phyloP scores from a whole-genome alignment of 2,113 vertebrate genomes.

The Isichthys henryi region DNA sequence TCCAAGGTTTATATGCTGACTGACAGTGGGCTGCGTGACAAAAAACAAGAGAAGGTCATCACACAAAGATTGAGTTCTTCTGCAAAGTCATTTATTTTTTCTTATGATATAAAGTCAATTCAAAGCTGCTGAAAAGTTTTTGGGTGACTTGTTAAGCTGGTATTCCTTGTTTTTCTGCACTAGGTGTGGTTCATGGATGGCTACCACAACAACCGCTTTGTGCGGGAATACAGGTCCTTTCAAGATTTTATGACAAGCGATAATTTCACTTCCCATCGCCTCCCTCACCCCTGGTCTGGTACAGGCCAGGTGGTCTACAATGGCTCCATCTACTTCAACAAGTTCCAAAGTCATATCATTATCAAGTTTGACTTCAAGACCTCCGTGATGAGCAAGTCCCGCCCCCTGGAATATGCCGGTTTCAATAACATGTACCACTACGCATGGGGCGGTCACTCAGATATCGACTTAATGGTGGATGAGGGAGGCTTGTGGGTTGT shows the following conservation, averaged over 20 bases:
- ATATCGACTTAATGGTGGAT: conserved; percentile 97
- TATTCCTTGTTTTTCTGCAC: conserved; percentile 13
- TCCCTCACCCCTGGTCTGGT: conserved; percentile 95
- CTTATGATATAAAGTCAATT: neutral
- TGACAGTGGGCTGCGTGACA: neutral
- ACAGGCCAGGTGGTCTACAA: conserved; percentile 98
- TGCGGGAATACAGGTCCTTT: conserved; percentile 92
- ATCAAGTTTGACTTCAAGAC: conserved; percentile 93
- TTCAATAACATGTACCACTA: conserved; percentile 97
- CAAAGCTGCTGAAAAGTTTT: neutral
- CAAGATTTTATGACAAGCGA: conserved; percentile 88
- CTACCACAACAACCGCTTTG: conserved; percentile 98
- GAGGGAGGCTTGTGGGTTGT: conserved; percentile 94
- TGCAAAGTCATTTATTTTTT: neutral
- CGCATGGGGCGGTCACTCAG: conserved; percentile 93
- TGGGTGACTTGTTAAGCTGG: neutral
- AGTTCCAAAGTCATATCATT: conserved; percentile 97
- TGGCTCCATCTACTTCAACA: conserved; percentile 97
- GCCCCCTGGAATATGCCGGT: conserved; percentile 88
- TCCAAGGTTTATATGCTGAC: neutral
- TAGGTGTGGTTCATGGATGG: conserved; percentile 99
- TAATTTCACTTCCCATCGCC: conserved; percentile 95
- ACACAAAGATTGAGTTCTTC: neutral
- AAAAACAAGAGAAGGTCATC: neutral
- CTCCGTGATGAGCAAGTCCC: conserved; percentile 83